Base-by-base conservation (phyloP, 2,113 vertebrate genomes). In the Gracilinanus agilis region DNA sequence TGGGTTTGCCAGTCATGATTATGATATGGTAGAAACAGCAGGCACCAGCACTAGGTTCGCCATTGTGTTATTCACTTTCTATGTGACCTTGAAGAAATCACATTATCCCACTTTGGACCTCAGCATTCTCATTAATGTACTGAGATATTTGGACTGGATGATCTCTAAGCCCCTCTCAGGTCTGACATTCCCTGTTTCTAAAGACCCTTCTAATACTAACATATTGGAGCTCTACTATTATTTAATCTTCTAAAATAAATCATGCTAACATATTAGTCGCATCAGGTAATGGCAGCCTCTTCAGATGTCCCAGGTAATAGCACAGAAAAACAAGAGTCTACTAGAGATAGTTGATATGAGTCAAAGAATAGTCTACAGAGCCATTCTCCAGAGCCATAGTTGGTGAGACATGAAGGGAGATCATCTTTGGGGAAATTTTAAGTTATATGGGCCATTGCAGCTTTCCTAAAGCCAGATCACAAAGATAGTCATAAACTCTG, bases 21-120 rank as follows among this genome's bases (percentile, higher is more conserved):
- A 13, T 0, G 27, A 88, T 55, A 10, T 90, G 44, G 58, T 13
- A 2, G 16, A 40, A 40, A 8, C 3, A 9, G 0, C 7, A 0
- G 3, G 12, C 0, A 0, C 1, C 56, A 40, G n/a, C 49, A n/a
- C 12, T 9, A 34, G 94, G 29, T 23, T 9, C 83, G n/a, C 24
- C 1, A 49, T 13, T 3, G 67, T 4, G n/a, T 3, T 19, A 1
- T 25, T 53, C 13, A 3, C 29, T 0, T 0, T 13, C 44, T 53
- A 6, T 49, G 56, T 24, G 11, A 24, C 95, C 44, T 34, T 58
- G 29, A 34, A 23, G n/a, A 54, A 24, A 67, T n/a, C 34, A 0
- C 27, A 11, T 13, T 13, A 1, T 10, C 11, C 0, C 0, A 3
- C 49, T 21, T 13, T 3, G 2, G 23, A 13, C 49, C 54, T 92